These are phyloP conservation scores for Norana najaformis DNA, from an alignment of 2,888 invertebrate species.

Conservation along the genomic window DNA sequence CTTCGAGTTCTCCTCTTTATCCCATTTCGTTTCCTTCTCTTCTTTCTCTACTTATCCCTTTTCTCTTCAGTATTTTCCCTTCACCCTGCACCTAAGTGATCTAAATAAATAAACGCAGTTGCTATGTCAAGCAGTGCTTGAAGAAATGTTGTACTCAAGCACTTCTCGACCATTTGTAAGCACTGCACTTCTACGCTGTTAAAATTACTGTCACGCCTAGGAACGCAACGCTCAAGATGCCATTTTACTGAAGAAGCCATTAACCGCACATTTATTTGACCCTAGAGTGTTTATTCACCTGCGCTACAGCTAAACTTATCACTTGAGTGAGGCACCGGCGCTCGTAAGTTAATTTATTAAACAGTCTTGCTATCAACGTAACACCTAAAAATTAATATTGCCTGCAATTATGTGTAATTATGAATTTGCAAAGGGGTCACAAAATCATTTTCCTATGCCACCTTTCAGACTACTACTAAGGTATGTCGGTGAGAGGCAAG, in stretches of 20 bases:
- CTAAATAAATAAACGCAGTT: background rate
- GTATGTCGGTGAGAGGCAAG: background rate
- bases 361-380: too few species aligned
- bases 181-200: background rate
- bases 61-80: too few species aligned
- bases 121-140: background rate
- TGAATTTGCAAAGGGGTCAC: background rate
- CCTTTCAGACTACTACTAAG: background rate
- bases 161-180: background rate
- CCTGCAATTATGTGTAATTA: too few species aligned
- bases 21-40: background rate
- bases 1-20: background rate
- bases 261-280: background rate
- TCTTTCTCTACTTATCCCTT: background rate
- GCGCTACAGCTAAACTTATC: background rate
- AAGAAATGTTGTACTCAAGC: background rate
- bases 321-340: background rate
- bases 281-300: background rate
- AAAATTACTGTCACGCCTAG: background rate
- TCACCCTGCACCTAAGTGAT: background rate
- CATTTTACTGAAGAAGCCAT: background rate
- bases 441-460: background rate
- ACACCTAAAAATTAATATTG: too few species aligned
- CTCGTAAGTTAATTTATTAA: too few species aligned
- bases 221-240: background rate